Evolutionary conservation across 2,113 vertebrate species (phyloP).

Genomic region (Sclerurus mexicanus): DNA sequence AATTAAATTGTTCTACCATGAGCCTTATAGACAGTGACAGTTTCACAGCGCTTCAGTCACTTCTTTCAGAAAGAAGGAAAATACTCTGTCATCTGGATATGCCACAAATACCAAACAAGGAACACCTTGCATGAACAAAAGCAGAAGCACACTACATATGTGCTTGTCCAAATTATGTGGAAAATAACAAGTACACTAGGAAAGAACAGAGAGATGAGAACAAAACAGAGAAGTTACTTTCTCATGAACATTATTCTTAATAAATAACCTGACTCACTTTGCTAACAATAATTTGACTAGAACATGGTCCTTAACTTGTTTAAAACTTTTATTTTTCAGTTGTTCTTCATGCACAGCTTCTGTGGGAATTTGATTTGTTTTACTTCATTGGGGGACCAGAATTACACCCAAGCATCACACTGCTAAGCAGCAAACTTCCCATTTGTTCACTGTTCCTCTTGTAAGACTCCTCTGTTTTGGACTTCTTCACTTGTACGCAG

Average conservation of each 20-base stretch:
- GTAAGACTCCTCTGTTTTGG: constrained; percentile 12
- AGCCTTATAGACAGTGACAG: not conserved
- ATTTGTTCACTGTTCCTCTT: constrained; percentile 21
- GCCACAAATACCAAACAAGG: not conserved
- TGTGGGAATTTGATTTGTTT: constrained; percentile 56
- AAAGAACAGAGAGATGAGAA: not conserved
- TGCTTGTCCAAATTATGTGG: not conserved
- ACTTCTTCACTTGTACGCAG: not conserved
- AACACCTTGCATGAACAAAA: not conserved
- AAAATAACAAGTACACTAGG: not conserved
- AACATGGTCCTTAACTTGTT: not conserved
- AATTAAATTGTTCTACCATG: not conserved
- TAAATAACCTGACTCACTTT: not conserved
- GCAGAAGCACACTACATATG: not conserved
- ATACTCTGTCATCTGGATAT: not conserved
- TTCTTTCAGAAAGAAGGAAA: not conserved
- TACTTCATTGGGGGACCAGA: not conserved
- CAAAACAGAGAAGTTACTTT: not conserved
- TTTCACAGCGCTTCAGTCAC: not conserved
- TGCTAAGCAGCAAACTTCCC: constrained; percentile 30
- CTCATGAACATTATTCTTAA: not conserved
- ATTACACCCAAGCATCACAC: constrained; percentile 41
- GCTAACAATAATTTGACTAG: constrained; percentile 12
- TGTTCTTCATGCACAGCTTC: constrained; percentile 21
- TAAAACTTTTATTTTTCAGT: not conserved